phyloP scores from a whole-genome alignment of 2,113 vertebrate species.

The Gasterosteus nipponicus region DNA sequence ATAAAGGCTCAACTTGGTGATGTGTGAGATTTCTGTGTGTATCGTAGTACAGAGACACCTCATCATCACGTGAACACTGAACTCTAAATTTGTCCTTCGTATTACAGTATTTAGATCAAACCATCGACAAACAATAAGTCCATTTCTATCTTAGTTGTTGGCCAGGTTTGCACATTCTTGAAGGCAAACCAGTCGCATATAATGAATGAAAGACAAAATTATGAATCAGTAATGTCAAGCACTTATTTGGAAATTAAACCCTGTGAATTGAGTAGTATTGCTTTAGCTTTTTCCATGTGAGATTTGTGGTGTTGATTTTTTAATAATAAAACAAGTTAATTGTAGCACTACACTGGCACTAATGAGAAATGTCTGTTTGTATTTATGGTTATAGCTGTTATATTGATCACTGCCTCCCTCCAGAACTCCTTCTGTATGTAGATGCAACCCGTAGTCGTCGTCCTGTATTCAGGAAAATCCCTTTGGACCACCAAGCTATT shows the following conservation, averaged over 20 bases:
- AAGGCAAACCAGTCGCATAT: neutral
- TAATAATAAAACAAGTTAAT: conserved; percentile 14
- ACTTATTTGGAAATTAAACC: conserved; percentile 2
- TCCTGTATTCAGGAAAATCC: neutral
- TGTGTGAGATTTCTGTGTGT: neutral
- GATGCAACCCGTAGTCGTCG: neutral
- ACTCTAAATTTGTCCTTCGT: neutral
- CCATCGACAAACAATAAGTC: neutral
- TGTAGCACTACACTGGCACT: neutral
- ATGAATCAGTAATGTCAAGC: conserved; percentile 6
- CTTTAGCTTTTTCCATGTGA: neutral
- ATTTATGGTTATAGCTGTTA: conserved; percentile 3
- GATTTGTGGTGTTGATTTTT: conserved; percentile 10
- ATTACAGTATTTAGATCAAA: neutral
- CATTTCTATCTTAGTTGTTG: neutral
- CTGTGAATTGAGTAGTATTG: neutral
- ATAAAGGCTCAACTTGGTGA: neutral
- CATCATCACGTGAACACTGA: neutral
- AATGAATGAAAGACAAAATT: neutral
- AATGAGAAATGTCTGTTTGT: neutral
- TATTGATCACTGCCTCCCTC: conserved; percentile 1
- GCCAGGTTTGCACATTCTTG: neutral
- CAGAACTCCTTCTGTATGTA: neutral
- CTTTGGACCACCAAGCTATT: neutral
- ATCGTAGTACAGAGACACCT: neutral